A percentile compares a stretch with the other conserved stretches of the same genome.
Evolutionary conservation across 2,113 vertebrate species (phyloP).

Genomic region (Paratilapia polleni): DNA sequence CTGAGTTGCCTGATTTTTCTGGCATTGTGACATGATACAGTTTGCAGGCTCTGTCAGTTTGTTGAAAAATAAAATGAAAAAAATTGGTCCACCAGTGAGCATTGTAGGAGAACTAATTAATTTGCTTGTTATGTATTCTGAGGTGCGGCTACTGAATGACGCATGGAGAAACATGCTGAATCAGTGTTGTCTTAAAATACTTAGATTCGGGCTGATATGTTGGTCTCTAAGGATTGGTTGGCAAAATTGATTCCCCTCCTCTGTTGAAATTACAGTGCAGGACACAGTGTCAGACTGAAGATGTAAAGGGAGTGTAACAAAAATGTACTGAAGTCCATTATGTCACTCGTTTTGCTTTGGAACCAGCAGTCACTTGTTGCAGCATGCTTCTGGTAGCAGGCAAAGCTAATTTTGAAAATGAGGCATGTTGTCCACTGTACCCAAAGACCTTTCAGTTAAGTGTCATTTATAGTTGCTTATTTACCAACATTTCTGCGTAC

Average conservation of each 20-base stretch:
- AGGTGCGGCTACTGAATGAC: background rate
- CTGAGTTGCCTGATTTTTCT: background rate
- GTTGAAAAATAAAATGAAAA: too few species aligned
- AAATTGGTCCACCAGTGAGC: too few species aligned
- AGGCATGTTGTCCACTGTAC: background rate
- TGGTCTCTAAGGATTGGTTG: background rate
- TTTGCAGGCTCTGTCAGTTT: too few species aligned
- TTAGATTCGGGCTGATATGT: background rate
- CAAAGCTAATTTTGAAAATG: background rate
- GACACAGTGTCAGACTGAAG: background rate
- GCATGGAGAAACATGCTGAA: background rate
- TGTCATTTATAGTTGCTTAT: background rate
- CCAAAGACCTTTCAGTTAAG: background rate
- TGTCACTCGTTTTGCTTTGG: background rate
- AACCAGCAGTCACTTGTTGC: background rate
- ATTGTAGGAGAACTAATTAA: background rate
- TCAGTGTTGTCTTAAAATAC: background rate
- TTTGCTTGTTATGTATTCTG: background rate
- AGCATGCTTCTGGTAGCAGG: background rate
- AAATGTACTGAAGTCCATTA: background rate
- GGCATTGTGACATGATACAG: background rate
- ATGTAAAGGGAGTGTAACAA: background rate
- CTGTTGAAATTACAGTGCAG: background rate
- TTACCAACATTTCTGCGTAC: background rate
- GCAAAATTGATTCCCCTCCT: background rate